Conservation (phyloP, 1,140 invertebrate genomes). For the Penaeus japonicus region DNA sequence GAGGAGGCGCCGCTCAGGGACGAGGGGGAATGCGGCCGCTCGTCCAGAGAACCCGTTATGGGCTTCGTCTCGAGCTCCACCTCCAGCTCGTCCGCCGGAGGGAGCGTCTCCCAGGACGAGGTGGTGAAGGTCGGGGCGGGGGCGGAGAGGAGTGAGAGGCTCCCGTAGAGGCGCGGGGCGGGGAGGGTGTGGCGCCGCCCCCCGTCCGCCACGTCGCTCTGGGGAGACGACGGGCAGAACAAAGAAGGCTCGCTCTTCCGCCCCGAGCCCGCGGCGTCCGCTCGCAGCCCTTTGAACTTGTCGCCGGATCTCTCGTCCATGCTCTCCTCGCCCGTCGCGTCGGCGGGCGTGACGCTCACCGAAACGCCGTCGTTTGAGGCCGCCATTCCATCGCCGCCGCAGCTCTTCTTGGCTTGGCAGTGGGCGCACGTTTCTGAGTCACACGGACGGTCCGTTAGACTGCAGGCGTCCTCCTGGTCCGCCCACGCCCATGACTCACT, state of each 20-base stretch:
- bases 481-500: slow-evolving; percentile 35
- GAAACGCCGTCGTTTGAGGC: not conserved
- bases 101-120: slow-evolving; percentile 56
- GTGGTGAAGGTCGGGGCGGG: slow-evolving; percentile 34
- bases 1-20: slow-evolving; percentile 34
- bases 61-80: slow-evolving; percentile 55
- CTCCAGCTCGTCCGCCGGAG: slow-evolving; percentile 54
- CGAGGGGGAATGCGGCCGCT: not conserved
- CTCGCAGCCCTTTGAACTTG: not conserved
- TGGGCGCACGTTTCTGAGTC: not conserved
- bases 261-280: not conserved
- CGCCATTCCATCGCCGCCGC: not conserved
- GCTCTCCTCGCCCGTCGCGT: not conserved
- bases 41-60: not conserved
- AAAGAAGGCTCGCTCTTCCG: slow-evolving; percentile 23
- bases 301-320: not conserved
- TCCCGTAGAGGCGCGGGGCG: not conserved
- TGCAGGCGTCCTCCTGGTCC: slow-evolving; percentile 36
- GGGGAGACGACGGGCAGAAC: not conserved
- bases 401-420: not conserved
- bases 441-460: slow-evolving; percentile 41
- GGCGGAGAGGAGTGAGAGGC: not conserved
- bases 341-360: too few relatives aligned
- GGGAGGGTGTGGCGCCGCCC: slow-evolving; percentile 54
- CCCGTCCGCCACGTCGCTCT: not conserved